Conservation (phyloP, 2,113 vertebrate genomes). For the Sinocyclocheilus grahami region DNA sequence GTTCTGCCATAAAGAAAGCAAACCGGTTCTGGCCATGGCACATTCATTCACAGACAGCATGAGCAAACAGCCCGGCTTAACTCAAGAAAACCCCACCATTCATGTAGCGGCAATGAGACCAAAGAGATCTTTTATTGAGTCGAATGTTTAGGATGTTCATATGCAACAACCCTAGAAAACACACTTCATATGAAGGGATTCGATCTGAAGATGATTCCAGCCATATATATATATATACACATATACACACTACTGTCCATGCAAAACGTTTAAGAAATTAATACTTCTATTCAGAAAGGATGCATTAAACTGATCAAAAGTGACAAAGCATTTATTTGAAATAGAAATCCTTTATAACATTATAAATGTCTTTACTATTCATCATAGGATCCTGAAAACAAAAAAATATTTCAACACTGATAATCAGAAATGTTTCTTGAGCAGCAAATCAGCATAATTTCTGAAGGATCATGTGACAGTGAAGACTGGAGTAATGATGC, state of each 20-base stretch:
- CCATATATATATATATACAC: no score
- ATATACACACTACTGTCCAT: no score
- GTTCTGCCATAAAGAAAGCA: constrained; percentile 78
- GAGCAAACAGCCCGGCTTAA: constrained; percentile 74
- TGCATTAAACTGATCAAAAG: not conserved
- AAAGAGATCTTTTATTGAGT: constrained; percentile 98
- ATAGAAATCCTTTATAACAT: no score
- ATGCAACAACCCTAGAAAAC: not conserved
- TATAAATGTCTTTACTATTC: no score
- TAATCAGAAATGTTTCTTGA: not conserved
- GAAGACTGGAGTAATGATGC: no score
- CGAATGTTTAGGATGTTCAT: constrained; percentile 83
- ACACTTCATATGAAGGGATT: not conserved
- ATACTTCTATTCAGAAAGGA: no score
- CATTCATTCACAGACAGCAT: constrained; percentile 77
- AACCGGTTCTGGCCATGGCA: constrained; percentile 72
- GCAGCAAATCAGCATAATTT: no score
- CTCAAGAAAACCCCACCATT: constrained; percentile 79
- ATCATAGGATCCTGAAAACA: not conserved
- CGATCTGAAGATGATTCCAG: no score
- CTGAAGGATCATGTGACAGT: no score
- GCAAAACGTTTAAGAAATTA: no score
- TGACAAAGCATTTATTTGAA: not conserved
- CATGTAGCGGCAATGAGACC: constrained; percentile 85
- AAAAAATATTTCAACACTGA: not conserved